phyloP scores from a whole-genome alignment of 2,797 vertebrate genomes.

The Myotis vivesi region DNA sequence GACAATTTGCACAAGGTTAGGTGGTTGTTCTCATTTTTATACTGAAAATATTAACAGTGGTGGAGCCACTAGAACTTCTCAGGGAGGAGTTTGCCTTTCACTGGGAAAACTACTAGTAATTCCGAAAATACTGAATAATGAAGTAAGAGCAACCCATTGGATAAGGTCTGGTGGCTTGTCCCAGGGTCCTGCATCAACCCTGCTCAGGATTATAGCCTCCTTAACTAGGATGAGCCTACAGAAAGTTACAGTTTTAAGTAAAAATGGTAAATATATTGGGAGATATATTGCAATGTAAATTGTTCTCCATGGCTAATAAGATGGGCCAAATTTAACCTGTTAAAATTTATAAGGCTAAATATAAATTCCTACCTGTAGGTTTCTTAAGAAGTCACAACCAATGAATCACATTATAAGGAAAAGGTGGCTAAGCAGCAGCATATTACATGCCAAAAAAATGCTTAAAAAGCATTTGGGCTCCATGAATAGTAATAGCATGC shows the following conservation, averaged over 20 bases:
- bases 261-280: not conserved
- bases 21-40: not conserved
- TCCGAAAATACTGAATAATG: not conserved
- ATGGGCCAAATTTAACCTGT: not conserved
- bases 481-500: not conserved
- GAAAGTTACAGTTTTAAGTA: not conserved
- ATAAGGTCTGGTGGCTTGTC: not conserved
- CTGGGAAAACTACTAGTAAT: not conserved
- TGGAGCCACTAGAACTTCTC: not conserved
- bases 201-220: not conserved
- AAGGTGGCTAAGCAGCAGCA: not conserved
- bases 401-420: not conserved
- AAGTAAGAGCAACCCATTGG: not conserved
- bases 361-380: not conserved
- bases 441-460: not conserved
- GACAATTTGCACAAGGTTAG: not conserved
- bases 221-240: not conserved
- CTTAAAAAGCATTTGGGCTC: not conserved
- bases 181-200: not conserved
- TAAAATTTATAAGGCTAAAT: conserved; percentile 5
- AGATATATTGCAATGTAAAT: not conserved
- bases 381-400: conserved; percentile 39
- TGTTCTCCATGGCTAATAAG: not conserved
- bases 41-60: not conserved
- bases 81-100: not conserved